phyloP scores from a whole-genome alignment of 1,140 invertebrate species.

The Lordiphosa stackelbergi region DNA sequence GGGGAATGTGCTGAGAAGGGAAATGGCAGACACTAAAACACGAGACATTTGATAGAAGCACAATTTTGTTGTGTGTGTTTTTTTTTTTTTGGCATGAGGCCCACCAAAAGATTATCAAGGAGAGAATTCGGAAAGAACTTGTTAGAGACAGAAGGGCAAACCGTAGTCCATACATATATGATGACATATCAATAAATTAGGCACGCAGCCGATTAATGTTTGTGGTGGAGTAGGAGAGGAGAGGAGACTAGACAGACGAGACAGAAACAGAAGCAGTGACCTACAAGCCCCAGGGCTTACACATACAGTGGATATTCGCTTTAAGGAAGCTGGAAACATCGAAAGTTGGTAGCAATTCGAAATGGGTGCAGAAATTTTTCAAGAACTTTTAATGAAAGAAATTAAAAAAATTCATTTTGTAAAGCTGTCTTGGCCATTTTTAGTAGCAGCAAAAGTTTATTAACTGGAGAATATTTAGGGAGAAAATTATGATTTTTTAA shows the following conservation, averaged over 20 bases:
- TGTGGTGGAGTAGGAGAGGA: slow-evolving; percentile 25
- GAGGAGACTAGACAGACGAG: slow-evolving; percentile 43
- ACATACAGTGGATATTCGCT: too few relatives aligned
- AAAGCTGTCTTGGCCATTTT: too few relatives aligned
- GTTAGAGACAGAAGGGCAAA: slow-evolving; percentile 11
- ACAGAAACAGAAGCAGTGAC: slow-evolving; percentile 10
- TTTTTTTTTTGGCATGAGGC: slow-evolving; percentile 26
- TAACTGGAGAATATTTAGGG: too few relatives aligned
- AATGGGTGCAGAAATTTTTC: too few relatives aligned
- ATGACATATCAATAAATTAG: slow-evolving; percentile 71
- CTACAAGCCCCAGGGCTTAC: too few relatives aligned
- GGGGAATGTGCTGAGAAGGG: slow-evolving; percentile 28
- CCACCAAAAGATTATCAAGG: slow-evolving; percentile 38
- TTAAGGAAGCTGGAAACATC: too few relatives aligned
- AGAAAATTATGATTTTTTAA: too few relatives aligned
- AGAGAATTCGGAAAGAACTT: slow-evolving; percentile 13
- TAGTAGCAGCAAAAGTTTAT: too few relatives aligned
- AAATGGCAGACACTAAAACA: slow-evolving; percentile 29
- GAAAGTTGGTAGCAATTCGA: too few relatives aligned
- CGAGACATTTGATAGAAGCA: slow-evolving; percentile 9
- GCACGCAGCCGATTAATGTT: slow-evolving; percentile 63
- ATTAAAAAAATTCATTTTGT: too few relatives aligned
- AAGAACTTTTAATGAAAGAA: too few relatives aligned
- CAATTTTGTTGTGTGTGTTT: background rate
- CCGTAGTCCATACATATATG: slow-evolving; percentile 8